phyloP scores from a whole-genome alignment of 1,140 invertebrate genomes.

The Drosophila bocki region DNA sequence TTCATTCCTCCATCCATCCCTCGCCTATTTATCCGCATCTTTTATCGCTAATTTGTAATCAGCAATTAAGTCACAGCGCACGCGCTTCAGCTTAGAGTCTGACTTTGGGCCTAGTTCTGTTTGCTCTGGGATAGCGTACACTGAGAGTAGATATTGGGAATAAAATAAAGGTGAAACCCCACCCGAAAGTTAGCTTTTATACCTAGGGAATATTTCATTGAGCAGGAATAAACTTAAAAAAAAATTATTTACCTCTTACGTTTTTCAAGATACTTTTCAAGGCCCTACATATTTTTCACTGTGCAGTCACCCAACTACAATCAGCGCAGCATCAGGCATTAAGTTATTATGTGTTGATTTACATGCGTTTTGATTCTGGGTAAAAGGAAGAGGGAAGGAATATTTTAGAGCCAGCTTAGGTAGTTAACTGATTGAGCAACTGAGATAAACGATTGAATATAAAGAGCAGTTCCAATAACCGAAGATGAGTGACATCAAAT shows the following conservation, averaged over 20 bases:
- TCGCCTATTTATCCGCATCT: slow-evolving; percentile 29
- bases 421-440: slow-evolving; percentile 46
- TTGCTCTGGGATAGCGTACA: slow-evolving; percentile 14
- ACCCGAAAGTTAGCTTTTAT: too few relatives aligned
- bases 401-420: slow-evolving; percentile 22
- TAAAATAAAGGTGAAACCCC: too few relatives aligned
- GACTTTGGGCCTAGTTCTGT: slow-evolving; percentile 28
- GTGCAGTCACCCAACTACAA: slow-evolving; percentile 3
- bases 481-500: slow-evolving; percentile 9
- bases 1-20: background rate
- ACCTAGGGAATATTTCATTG: too few relatives aligned
- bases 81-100: slow-evolving; percentile 51
- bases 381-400: slow-evolving; percentile 14
- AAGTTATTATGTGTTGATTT: slow-evolving; percentile 82
- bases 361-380: slow-evolving; percentile 64
- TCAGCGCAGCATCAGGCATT: slow-evolving; percentile 55
- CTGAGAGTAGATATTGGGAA: background rate
- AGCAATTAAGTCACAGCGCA: slow-evolving; percentile 79
- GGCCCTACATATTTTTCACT: background rate
- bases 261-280: background rate
- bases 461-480: slow-evolving; percentile 3
- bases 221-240: too few relatives aligned
- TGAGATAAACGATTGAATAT: slow-evolving; percentile 41
- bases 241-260: background rate
- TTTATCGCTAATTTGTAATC: slow-evolving; percentile 83